A percentile compares a stretch with the other conserved stretches of the same genome.
These are phyloP conservation scores for Menidia beryllina DNA, from an alignment of 2,113 vertebrate species.

Conservation along the genomic window DNA sequence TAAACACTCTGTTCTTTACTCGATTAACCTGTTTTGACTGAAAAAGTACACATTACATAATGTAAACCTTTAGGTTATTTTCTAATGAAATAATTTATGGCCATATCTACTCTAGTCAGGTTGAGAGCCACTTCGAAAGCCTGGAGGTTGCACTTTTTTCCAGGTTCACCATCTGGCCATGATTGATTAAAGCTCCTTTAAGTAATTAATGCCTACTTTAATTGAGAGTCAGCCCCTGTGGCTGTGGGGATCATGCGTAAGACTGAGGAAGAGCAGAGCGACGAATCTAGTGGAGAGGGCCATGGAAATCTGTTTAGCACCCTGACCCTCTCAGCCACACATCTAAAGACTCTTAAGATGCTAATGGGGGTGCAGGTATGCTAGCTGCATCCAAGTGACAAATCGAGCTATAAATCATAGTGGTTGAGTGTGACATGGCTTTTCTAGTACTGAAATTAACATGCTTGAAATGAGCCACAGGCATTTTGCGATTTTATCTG, in stretches of 20 bases:
- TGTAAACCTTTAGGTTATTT: constrained; percentile 14
- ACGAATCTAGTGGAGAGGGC: constrained; percentile 62
- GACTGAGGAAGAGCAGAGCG: constrained; percentile 59
- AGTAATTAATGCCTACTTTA: constrained; percentile 80
- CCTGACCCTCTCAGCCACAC: constrained; percentile 67
- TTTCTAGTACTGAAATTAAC: constrained; percentile 56
- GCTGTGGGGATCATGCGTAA: constrained; percentile 53
- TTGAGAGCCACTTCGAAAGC: constrained; percentile 40
- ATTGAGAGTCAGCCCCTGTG: constrained; percentile 75
- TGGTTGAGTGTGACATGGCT: constrained; percentile 49
- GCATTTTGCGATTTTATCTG: constrained; percentile 55
- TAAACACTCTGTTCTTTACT: not conserved
- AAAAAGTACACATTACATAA: constrained; percentile 7
- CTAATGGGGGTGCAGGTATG: constrained; percentile 69
- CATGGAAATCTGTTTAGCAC: constrained; percentile 74
- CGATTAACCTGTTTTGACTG: not conserved
- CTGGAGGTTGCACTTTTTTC: constrained; percentile 61
- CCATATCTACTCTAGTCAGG: constrained; percentile 25
- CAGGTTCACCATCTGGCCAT: constrained; percentile 73
- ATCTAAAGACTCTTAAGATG: constrained; percentile 70
- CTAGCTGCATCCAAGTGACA: constrained; percentile 64
- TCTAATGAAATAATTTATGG: constrained; percentile 34
- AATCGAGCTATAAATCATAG: constrained; percentile 70
- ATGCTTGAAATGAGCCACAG: constrained; percentile 38
- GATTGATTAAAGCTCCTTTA: constrained; percentile 80